These are phyloP conservation scores for Brachymystax lenok DNA, from an alignment of 2,797 vertebrate species.

Conservation along the genomic window DNA sequence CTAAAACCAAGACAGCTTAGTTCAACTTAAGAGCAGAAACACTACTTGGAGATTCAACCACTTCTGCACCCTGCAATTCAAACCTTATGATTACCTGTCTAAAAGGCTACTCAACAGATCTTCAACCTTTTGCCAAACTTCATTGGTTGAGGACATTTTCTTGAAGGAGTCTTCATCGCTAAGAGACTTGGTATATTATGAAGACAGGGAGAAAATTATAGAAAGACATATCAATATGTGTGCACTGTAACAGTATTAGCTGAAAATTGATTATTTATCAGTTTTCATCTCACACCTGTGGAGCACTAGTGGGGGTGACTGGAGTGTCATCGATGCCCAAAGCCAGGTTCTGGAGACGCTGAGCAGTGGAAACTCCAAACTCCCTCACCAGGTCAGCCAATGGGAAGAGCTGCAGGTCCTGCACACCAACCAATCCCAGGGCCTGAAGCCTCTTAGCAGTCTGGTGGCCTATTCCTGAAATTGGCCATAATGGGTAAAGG, in stretches of 20 bases:
- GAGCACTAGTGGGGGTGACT: constrained; percentile 81
- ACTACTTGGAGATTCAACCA: not conserved
- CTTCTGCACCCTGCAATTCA: not conserved
- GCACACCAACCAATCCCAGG: constrained; percentile 76
- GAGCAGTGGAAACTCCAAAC: constrained; percentile 76
- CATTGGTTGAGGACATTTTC: constrained; percentile 81
- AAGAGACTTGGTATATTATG: constrained; percentile 79
- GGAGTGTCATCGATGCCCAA: constrained; percentile 82
- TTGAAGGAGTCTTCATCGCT: constrained; percentile 94
- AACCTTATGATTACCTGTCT: constrained; percentile 73
- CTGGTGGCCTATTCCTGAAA: constrained; percentile 86
- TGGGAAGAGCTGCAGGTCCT: constrained; percentile 79
- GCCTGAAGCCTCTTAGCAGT: constrained; percentile 78
- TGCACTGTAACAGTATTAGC: not conserved
- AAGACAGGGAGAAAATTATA: not conserved
- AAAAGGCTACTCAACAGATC: constrained; percentile 81
- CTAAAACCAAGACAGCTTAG: constrained; percentile 58
- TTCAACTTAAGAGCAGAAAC: not conserved
- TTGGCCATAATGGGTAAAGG: not conserved
- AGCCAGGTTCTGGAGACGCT: constrained; percentile 82
- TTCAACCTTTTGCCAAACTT: constrained; percentile 79
- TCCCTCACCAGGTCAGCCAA: constrained; percentile 74
- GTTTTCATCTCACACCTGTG: constrained; percentile 77
- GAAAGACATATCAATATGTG: not conserved
- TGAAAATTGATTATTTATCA: not conserved